Conservation (phyloP, 2,797 vertebrate species). For the Heterohyrax brucei region DNA sequence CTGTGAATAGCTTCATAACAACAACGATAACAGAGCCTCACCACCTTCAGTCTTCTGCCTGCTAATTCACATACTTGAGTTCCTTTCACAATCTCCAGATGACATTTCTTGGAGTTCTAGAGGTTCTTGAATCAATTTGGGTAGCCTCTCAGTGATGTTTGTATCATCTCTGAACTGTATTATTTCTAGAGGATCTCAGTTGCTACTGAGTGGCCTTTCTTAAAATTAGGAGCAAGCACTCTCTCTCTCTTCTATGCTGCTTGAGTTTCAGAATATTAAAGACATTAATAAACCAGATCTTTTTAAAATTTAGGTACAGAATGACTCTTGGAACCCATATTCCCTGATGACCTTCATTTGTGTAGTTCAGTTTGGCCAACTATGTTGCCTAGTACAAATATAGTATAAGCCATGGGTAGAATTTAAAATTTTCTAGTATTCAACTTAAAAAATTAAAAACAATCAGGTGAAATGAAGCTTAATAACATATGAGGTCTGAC, state of each 20-base stretch:
- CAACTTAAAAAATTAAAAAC: neutral
- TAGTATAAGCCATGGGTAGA: neutral
- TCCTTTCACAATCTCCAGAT: neutral
- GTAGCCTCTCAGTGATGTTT: neutral
- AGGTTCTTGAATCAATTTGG: neutral
- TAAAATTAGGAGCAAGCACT: neutral
- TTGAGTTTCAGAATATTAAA: neutral
- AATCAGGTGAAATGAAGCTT: too few species aligned
- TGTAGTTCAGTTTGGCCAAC: neutral
- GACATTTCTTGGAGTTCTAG: neutral
- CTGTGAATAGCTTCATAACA: neutral
- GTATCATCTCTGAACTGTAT: neutral
- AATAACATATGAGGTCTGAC: too few species aligned
- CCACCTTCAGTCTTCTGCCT: neutral
- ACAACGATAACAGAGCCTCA: too few species aligned
- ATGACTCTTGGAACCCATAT: neutral
- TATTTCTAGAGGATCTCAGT: neutral
- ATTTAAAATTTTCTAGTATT: slow-evolving; percentile 5
- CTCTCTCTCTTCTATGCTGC: neutral
- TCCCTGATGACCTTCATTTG: neutral
- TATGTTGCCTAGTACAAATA: neutral
- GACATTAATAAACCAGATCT: neutral
- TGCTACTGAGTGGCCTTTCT: neutral
- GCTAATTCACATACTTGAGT: neutral
- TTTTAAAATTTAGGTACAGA: neutral